Evolutionary conservation across 2,797 vertebrate species (phyloP), one percentile per base, ranked within the genome.

Genomic region (Paguma larvata): DNA sequence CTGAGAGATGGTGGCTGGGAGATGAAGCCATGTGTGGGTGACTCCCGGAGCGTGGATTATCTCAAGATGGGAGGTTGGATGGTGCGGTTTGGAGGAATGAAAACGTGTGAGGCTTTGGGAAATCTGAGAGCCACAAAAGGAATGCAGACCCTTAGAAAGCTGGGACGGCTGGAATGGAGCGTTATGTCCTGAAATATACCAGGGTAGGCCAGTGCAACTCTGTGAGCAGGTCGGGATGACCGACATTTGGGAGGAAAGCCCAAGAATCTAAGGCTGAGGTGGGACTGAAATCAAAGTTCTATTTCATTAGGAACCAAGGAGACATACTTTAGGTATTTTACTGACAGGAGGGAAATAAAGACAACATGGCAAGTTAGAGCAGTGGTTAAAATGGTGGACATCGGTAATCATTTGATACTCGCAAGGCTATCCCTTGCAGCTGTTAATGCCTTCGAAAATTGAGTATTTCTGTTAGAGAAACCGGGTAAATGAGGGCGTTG

Each of bases 111-210:
- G 98, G 94, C 82, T 72, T 93, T 11, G 97, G 96, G 92, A 95
- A 97, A 96, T 98, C 97, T 97, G 95, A 98, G 97, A 98, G 98
- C 97, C 98, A 98, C 98, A 97, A 97, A 97, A 98, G 96, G 91
- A 96, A 95, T 95, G 97, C 59, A 89, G 93, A 98, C 89, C 65
- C 95, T 98, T 97, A 98, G 96, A 97, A 96, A 95, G 97, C 90
- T 72, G 2, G 70, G 73, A 70, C 87, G 88, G 84, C 62, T 82
- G 93, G 70, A 88, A 94, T 87, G 95, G 67, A 88, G n/a, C n/a
- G 0, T 3, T 3, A 2, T 59, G 53, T 96, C 77, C 89, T 68
- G 78, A 82, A 85, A 92, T 32, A 32, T 1, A 67, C 63, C 82
- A 73, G 62, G 77, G 53, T 41, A 86, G 85, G 59, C 75, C 62